Evolutionary conservation across 2,113 vertebrate species (phyloP), one percentile per base, ranked within the genome.

Genomic region (Pseudolaguvia tuberculata): DNA sequence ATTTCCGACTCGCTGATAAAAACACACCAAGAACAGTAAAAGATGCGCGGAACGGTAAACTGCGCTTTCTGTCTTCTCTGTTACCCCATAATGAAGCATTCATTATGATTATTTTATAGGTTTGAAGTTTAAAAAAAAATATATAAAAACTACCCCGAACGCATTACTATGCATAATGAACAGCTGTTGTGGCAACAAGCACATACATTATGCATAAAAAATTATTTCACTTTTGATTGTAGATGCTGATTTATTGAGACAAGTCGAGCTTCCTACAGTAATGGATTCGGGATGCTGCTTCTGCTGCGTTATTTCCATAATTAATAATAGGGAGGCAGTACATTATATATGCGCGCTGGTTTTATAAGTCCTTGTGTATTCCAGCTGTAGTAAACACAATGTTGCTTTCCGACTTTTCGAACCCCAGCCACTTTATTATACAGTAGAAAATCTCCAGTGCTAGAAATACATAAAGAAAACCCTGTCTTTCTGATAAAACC

Each of bases 101-200:
- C 90, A 91, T 92, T 91, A 92, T 91, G 88, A 92, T 95, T 95
- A 91, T 93, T 94, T 89, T 89, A 63, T 94, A 91, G 90, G 88
- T 90, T 86, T 93, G 89, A 89, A 93, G 92, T 94, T 95, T 94
- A 89, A 94, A 92, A 94, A 94, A 42, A 42, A 42, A 42, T 8
- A 5, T 35, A 42, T 4, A 35, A 35, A 81, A 96, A 91, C 92
- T 96, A 92, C 94, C 94, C 63, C 93, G 88, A 96, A 94, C 94
- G 91, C 93, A 93, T 96, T 94, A 88, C 92, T 89, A 91, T 94
- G 88, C 93, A 90, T 94, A 92, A 93, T 92, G 95, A 97, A 94
- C 95, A 96, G 94, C 95, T 97, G 94, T 94, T 94, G 88, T 90
- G 94, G 87, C 94, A 96, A 96, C 92, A 94, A 88, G 94, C 92